These are phyloP conservation scores for Andrena praecox DNA, from an alignment of 2,888 invertebrate species.

Conservation along the genomic window DNA sequence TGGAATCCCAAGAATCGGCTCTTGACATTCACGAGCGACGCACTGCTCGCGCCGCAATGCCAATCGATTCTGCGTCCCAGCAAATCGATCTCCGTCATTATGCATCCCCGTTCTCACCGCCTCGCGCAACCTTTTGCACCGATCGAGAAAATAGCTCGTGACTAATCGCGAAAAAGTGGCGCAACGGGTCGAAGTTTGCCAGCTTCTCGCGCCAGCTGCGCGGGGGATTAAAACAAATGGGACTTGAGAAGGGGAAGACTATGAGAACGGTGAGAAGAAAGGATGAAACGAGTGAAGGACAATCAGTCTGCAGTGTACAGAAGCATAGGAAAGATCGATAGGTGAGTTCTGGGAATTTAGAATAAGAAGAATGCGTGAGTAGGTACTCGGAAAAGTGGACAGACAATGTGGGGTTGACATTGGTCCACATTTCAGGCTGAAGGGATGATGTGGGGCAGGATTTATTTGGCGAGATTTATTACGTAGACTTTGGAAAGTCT, in stretches of 20 bases:
- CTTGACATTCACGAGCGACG: slow-evolving; percentile 71
- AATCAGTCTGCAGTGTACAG: too few species aligned
- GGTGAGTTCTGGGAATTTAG: too few species aligned
- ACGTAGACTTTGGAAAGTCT: too few species aligned
- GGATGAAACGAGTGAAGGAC: background rate
- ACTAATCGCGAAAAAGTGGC: slow-evolving; percentile 49
- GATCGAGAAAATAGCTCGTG: slow-evolving; percentile 41
- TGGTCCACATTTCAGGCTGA: too few species aligned
- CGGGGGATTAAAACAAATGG: background rate
- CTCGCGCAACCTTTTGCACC: slow-evolving; percentile 47
- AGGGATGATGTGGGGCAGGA: too few species aligned
- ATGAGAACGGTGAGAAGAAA: background rate
- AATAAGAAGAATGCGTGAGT: too few species aligned
- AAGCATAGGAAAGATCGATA: too few species aligned
- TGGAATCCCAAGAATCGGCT: slow-evolving; percentile 69
- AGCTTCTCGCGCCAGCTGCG: background rate
- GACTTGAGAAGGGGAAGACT: background rate
- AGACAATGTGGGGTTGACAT: too few species aligned
- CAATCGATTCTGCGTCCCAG: slow-evolving; percentile 59
- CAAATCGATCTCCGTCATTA: slow-evolving; percentile 55
- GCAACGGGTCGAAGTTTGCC: slow-evolving; percentile 43
- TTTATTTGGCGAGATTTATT: too few species aligned
- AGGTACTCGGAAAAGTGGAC: too few species aligned
- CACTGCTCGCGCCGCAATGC: slow-evolving; percentile 56
- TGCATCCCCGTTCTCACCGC: slow-evolving; percentile 49